Base-by-base conservation (phyloP, 2,797 vertebrate species). In the Spondyliosoma cantharus region DNA sequence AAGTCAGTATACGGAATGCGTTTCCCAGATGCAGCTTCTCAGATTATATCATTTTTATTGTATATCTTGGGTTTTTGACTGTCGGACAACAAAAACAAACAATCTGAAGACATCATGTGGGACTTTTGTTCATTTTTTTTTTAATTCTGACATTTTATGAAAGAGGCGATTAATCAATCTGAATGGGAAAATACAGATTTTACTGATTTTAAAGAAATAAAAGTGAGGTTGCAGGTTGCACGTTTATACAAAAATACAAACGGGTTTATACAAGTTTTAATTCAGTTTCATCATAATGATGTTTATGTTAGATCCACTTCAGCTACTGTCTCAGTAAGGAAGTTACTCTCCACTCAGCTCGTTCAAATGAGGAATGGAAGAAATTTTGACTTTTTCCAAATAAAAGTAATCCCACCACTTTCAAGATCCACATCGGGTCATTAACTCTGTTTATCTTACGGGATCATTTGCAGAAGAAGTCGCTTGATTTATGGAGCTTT, bases 381-480 rank as follows among this genome's bases (percentile, higher is more conserved):
- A 80, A 53, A 78, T 49, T 29, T 27, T 4, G 70, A 4, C 61
- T 63, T 71, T 53, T 20, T 25, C 70, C 22, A 80, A 77, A 68
- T 70, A 52, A 54, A 66, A 59, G 17, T 79, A 85, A 81, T 86
- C 81, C 75, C 62, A 13, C 54, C 71, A 65, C 84, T 85, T 81
- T 84, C 4, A 85, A 72, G 68, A 57, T 45, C 57, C 63, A 9
- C 24, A 2, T 56, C 11, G 7, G 66, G 17, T 83, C 68, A 48
- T 78, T 64, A 76, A 53, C 71, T 1, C 19, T 81, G 82, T 87
- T 90, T 81, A 81, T 70, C 69, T 71, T 68, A 46, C n/a, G 5
- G 16, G 17, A 25, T 76, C 67, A 52, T 69, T 72, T 71, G 52
- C 65, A 70, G 69, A 64, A 75, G 71, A 74, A n/a, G 59, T 63